A percentile compares a stretch with the other conserved stretches of the same genome.
phyloP scores from a whole-genome alignment of 2,113 vertebrate species.

The Nannobrachium achirus region DNA sequence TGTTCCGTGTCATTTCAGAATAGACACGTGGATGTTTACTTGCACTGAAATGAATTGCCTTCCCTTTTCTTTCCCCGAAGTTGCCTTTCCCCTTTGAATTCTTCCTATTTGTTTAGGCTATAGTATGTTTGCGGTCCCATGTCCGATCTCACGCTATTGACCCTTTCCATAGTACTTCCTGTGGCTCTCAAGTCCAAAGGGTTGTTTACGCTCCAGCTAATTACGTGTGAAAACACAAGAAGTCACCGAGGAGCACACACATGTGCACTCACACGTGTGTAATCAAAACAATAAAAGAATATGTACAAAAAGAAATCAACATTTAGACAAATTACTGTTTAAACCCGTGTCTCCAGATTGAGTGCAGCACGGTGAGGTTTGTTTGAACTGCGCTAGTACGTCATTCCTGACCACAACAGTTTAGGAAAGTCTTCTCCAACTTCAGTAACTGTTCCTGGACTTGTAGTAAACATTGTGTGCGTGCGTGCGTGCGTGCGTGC shows the following conservation, averaged over 20 bases:
- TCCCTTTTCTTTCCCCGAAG: background rate
- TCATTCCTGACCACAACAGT: background rate
- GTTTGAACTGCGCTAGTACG: background rate
- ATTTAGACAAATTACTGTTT: too few relatives aligned
- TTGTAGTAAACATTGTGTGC: background rate
- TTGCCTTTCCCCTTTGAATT: background rate
- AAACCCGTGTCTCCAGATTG: background rate
- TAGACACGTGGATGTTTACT: background rate
- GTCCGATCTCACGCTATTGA: background rate
- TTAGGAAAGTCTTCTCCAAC: background rate
- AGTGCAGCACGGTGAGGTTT: too few relatives aligned
- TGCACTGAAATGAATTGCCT: background rate
- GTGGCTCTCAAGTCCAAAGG: background rate
- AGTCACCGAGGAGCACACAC: background rate
- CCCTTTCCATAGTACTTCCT: slow-evolving; percentile 1
- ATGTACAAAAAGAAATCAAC: too few relatives aligned
- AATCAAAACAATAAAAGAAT: too few relatives aligned
- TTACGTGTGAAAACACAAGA: background rate
- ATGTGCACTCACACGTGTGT: background rate
- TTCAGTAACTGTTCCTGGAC: background rate
- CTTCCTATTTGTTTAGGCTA: background rate
- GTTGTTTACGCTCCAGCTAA: slow-evolving; percentile 16
- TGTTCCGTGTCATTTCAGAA: background rate
- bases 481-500: background rate
- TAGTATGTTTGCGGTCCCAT: slow-evolving; percentile 8